Evolutionary conservation across 2,888 invertebrate genomes (phyloP).

Genomic region (Luffia ferchaultella): DNA sequence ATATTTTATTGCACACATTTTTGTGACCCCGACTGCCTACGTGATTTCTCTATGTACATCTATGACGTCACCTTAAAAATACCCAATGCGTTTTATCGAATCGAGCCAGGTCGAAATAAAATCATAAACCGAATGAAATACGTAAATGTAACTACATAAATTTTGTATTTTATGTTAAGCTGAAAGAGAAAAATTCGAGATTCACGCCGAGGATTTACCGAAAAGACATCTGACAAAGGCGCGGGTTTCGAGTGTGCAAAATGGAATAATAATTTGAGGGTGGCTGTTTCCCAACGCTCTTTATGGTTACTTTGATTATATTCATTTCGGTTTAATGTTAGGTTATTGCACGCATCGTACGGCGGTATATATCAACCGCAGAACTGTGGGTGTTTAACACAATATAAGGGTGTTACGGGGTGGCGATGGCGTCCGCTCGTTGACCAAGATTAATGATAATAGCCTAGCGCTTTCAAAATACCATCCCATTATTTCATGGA

Average conservation of each 20-base stretch:
- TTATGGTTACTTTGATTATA: too few species aligned
- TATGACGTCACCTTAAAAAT: too few species aligned
- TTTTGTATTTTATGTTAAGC: not conserved
- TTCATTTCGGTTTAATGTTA: too few species aligned
- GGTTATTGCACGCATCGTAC: too few species aligned
- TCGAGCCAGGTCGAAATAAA: too few species aligned
- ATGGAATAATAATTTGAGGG: not conserved
- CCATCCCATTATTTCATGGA: not conserved
- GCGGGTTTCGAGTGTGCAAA: not conserved
- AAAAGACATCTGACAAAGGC: not conserved
- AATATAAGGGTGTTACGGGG: not conserved
- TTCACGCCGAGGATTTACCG: not conserved
- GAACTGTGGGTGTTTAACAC: not conserved
- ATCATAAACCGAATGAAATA: too few species aligned
- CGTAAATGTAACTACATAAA: too few species aligned
- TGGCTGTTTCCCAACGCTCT: not conserved
- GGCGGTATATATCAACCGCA: too few species aligned
- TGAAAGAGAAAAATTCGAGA: not conserved
- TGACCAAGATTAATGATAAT: not conserved
- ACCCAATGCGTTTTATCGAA: too few species aligned
- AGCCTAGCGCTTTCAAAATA: not conserved
- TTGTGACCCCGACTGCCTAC: too few species aligned
- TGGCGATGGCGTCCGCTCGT: not conserved
- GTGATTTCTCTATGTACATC: too few species aligned
- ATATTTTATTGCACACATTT: too few species aligned